phyloP scores from a whole-genome alignment of 2,797 vertebrate species.

The Balearica regulorum region DNA sequence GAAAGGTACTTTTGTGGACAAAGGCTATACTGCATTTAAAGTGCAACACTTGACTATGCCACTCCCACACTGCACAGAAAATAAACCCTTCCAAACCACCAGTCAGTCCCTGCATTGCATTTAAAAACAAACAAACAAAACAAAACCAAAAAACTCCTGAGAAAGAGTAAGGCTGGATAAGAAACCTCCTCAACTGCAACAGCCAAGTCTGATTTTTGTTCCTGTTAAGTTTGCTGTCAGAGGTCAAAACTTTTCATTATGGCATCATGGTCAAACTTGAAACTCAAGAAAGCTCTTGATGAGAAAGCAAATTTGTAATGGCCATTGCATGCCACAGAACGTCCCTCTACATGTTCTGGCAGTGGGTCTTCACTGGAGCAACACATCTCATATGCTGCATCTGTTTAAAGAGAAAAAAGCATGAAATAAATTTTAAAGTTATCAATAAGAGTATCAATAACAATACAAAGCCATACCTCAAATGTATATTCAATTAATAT shows the following conservation, averaged over 20 bases:
- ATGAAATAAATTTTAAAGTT: neutral
- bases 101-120: slow-evolving; percentile 74
- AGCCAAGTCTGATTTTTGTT: slow-evolving; percentile 41
- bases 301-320: slow-evolving; percentile 80
- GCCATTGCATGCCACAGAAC: slow-evolving; percentile 72
- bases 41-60: slow-evolving; percentile 73
- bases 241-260: slow-evolving; percentile 95
- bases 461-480: neutral
- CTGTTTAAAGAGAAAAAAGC: slow-evolving; percentile 46
- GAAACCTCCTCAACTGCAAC: slow-evolving; percentile 60
- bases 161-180: slow-evolving; percentile 78
- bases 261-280: slow-evolving; percentile 92
- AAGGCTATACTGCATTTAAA: slow-evolving; percentile 74
- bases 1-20: slow-evolving; percentile 70
- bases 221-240: slow-evolving; percentile 38
- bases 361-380: slow-evolving; percentile 73
- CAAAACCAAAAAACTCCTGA: slow-evolving; percentile 70
- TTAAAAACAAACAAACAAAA: slow-evolving; percentile 41
- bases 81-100: slow-evolving; percentile 65
- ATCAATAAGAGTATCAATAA: neutral
- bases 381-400: slow-evolving; percentile 69
- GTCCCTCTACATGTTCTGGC: slow-evolving; percentile 66
- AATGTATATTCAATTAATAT: neutral
- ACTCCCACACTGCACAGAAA: slow-evolving; percentile 58
- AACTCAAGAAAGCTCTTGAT: slow-evolving; percentile 90